Base-by-base conservation (phyloP, 2,113 vertebrate genomes). In the Caloenas nicobarica region DNA sequence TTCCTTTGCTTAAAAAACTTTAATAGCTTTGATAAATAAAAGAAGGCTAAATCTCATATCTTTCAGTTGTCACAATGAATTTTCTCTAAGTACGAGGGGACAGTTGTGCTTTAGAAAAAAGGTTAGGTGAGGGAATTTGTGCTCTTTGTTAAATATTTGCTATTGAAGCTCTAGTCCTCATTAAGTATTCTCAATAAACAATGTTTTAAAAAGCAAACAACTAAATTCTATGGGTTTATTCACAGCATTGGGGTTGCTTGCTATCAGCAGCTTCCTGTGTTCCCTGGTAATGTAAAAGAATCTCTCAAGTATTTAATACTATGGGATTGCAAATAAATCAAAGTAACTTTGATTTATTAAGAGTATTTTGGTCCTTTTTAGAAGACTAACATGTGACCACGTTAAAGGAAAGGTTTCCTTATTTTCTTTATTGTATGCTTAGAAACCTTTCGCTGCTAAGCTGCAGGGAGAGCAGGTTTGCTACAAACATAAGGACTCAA, bases 91-190 rank as follows among this genome's bases (percentile, higher is more conserved):
- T 50, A 61, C 70, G 24, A 69, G 40, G 66, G 36, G 50, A 65
- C 44, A 77, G 80, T 81, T 89, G 81, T 84, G 73, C 77, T 82
- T 90, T 88, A 88, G 70, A 81, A 85, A 85, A 29, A 73, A 81
- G 34, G 36, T 88, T 56, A n/a, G 77, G 24, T 70, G 78, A 82
- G 70, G 68, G 78, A 88, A 86, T 85, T 76, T 73, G 83, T 79
- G 60, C 17, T 86, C 89, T 89, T 86, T 86, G 83, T 96, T 95
- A 97, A 97, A 94, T 92, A 95, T 95, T 96, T 92, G 82, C 95
- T 64, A 16, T 93, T 81, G 66, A 97, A 90, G 42, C 34, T 54
- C n/a, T 42, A 79, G 89, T 94, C 84, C 61, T 96, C 92, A 78
- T 91, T 96, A 91, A 85, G 56, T 86, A 83, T 84, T 96, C 95